These are phyloP conservation scores for Dexiosoma caninum DNA, from an alignment of 2,888 invertebrate species.

Conservation along the genomic window DNA sequence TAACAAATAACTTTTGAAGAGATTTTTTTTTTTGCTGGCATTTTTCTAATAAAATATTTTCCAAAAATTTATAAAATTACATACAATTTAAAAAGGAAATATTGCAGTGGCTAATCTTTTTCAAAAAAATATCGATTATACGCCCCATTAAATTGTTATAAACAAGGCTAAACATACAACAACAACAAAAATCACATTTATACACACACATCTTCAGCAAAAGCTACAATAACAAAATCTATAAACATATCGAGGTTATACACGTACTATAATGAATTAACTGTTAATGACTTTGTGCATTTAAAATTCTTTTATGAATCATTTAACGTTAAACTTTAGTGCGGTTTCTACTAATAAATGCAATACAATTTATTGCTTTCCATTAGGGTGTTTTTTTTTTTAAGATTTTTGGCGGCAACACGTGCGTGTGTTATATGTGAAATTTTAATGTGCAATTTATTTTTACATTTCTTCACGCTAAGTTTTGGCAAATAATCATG, in stretches of 20 bases:
- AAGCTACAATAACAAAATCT: background rate
- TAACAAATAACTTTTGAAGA: no score
- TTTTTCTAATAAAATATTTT: background rate
- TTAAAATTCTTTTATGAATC: constrained; percentile 1
- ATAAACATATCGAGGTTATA: background rate
- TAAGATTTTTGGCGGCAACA: no score
- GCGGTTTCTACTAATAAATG: background rate
- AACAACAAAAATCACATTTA: no score
- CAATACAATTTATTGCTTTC: no score
- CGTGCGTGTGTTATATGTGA: no score
- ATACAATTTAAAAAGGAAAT: background rate
- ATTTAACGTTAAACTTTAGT: background rate
- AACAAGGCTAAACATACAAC: constrained; percentile 47
- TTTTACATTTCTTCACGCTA: no score
- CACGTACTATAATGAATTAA: constrained; percentile 1
- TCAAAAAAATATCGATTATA: constrained; percentile 7
- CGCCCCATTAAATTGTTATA: constrained; percentile 1
- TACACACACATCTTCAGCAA: background rate
- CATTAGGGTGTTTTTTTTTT: no score
- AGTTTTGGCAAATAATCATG: no score
- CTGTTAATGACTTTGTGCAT: constrained; percentile 10
- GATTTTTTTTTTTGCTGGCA: no score
- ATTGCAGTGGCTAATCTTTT: background rate
- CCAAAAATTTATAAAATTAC: background rate
- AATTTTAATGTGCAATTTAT: no score